Percentiles rank a stretch among this genome's conserved stretches.
These are phyloP conservation scores for Cichlasoma orientale DNA, from an alignment of 2,797 vertebrate species.

Conservation along the genomic window DNA sequence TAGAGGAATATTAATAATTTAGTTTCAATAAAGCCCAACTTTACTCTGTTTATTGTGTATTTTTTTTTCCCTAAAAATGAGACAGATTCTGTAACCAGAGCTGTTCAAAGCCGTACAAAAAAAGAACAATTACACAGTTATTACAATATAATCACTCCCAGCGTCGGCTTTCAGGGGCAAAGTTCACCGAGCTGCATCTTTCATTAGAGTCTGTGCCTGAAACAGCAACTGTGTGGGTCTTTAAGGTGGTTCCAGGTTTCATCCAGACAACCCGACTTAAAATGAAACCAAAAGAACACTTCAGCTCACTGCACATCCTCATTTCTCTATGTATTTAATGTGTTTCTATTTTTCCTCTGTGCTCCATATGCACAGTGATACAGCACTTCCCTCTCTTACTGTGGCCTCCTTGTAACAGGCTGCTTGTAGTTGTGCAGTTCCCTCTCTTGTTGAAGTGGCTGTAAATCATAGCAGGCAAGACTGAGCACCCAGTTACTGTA, in stretches of 20 bases:
- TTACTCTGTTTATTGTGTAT: background rate
- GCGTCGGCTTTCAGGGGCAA: background rate
- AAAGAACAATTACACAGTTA: background rate
- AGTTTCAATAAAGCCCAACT: background rate
- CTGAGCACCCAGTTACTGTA: background rate
- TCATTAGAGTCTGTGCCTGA: background rate
- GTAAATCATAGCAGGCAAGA: constrained; percentile 13
- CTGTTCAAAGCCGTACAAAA: background rate
- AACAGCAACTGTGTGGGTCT: background rate
- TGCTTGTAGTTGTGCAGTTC: background rate
- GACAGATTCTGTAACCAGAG: background rate
- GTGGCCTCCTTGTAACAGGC: background rate
- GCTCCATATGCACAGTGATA: background rate
- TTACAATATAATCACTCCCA: background rate
- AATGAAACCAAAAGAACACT: background rate
- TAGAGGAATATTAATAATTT: background rate
- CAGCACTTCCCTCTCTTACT: background rate
- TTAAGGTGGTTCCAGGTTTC: too few species aligned
- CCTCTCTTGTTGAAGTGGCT: background rate
- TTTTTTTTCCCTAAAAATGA: background rate
- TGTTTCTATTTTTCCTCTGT: background rate
- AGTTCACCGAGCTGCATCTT: background rate
- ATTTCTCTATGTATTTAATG: background rate
- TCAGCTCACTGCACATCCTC: background rate
- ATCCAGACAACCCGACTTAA: background rate